A percentile compares a stretch with the other conserved stretches of the same genome.
Conservation (phyloP, 2,113 vertebrate species). For the Neogobius melanostomus region DNA sequence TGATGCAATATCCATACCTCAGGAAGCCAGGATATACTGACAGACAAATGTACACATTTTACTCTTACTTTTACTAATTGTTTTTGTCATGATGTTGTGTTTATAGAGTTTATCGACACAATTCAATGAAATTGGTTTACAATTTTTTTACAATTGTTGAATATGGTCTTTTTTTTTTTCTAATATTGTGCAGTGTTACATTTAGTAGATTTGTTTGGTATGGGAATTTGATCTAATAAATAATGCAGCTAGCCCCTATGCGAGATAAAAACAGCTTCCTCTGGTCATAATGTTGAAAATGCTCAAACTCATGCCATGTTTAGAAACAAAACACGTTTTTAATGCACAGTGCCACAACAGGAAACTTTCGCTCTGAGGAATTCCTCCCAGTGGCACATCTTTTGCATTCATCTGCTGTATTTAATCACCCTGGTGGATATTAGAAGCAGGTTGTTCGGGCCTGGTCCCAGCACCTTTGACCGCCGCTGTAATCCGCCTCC, state of each 20-base stretch:
- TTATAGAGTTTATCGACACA: too few species aligned
- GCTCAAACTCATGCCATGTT: background rate
- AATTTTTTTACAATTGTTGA: too few species aligned
- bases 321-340: background rate
- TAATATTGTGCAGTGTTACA: too few species aligned
- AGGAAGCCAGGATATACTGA: too few species aligned
- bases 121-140: too few species aligned
- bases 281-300: too few species aligned
- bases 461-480: slow-evolving; percentile 65
- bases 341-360: background rate
- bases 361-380: slow-evolving; percentile 25
- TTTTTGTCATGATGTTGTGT: too few species aligned
- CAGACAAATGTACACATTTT: too few species aligned
- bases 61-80: too few species aligned
- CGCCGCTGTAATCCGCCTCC: slow-evolving; percentile 63
- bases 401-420: slow-evolving; percentile 56
- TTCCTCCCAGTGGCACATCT: slow-evolving; percentile 21
- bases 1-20: too few species aligned
- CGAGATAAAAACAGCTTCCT: background rate
- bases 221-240: background rate
- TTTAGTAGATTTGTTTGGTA: too few species aligned
- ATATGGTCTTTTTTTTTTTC: too few species aligned
- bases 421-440: slow-evolving; percentile 67
- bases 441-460: slow-evolving; percentile 56
- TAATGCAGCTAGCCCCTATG: background rate